These are phyloP conservation scores for Natrix natrix DNA, from an alignment of 2,797 vertebrate genomes.

Conservation along the genomic window DNA sequence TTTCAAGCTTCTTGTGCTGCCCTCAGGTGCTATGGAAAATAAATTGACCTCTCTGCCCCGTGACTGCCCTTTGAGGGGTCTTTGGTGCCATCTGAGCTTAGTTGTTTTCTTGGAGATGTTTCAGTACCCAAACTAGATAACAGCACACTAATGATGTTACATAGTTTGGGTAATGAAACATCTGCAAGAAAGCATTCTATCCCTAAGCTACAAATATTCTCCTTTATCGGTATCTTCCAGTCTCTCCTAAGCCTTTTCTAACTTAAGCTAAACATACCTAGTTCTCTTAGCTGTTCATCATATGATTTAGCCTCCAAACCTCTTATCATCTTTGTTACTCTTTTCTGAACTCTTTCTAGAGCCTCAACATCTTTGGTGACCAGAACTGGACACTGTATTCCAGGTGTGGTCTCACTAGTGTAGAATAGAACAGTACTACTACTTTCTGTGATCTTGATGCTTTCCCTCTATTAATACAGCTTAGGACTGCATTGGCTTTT, in stretches of 20 bases:
- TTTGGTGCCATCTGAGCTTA: background rate
- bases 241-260: background rate
- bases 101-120: background rate
- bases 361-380: background rate
- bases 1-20: background rate
- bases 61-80: background rate
- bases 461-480: background rate
- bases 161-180: background rate
- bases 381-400: background rate
- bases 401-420: background rate
- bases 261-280: background rate
- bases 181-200: background rate
- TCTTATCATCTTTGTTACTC: background rate
- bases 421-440: background rate
- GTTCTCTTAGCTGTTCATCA: background rate
- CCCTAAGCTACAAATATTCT: background rate
- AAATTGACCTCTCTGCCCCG: background rate
- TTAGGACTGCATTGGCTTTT: background rate
- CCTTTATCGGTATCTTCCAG: background rate
- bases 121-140: background rate
- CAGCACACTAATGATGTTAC: background rate
- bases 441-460: background rate
- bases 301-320: background rate
- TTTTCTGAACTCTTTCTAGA: background rate
- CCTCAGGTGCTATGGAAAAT: background rate